These are phyloP conservation scores for Aphelocoma coerulescens DNA, from an alignment of 2,113 vertebrate genomes.

Conservation along the genomic window DNA sequence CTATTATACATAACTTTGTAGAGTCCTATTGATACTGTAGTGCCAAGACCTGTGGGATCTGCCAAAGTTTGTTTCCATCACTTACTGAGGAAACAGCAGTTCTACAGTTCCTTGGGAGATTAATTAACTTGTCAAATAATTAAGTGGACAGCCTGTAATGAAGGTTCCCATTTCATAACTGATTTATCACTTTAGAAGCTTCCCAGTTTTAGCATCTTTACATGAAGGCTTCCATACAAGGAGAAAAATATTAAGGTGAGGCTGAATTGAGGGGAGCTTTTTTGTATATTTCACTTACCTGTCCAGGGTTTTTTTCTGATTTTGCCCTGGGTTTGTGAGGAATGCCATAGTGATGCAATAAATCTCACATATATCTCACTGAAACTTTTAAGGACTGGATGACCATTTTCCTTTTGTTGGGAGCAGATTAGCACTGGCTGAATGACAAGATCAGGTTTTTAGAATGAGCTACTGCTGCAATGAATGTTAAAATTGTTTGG, in stretches of 20 bases:
- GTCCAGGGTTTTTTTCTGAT: not conserved
- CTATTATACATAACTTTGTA: slow-evolving; percentile 46
- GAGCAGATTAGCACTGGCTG: not conserved
- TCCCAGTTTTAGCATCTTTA: slow-evolving; percentile 27
- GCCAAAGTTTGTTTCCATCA: slow-evolving; percentile 37
- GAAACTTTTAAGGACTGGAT: not conserved
- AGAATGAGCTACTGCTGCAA: not conserved
- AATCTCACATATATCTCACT: not conserved
- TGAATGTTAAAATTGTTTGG: not conserved
- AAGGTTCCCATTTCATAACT: slow-evolving; percentile 70
- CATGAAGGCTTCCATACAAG: not conserved
- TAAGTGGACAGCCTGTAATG: slow-evolving; percentile 72
- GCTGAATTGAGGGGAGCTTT: not conserved
- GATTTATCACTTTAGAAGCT: slow-evolving; percentile 71
- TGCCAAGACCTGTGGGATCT: slow-evolving; percentile 59
- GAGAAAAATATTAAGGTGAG: not conserved
- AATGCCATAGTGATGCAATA: not conserved
- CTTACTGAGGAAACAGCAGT: slow-evolving; percentile 58
- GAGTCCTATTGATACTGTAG: slow-evolving; percentile 31
- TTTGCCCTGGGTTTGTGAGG: not conserved
- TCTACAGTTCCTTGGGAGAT: slow-evolving; percentile 68
- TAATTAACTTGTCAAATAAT: slow-evolving; percentile 81
- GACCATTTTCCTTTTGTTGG: not conserved
- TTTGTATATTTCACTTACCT: not conserved
- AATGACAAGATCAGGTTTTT: not conserved